phyloP scores from a whole-genome alignment of 1,140 invertebrate genomes.

The Delia radicum region DNA sequence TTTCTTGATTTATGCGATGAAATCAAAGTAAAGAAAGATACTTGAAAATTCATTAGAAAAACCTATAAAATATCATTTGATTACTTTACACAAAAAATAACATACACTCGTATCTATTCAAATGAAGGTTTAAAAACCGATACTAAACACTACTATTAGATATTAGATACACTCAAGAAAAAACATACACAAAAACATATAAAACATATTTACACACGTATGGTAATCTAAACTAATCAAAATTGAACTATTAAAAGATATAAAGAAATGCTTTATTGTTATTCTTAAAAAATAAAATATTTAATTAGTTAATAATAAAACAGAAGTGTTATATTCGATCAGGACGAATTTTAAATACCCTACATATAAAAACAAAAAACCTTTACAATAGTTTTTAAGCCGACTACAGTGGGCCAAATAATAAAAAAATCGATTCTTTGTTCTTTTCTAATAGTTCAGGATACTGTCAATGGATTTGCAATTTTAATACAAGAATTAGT shows the following conservation, averaged over 20 bases:
- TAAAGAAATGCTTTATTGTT: slow-evolving; percentile 13
- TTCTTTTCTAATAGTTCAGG: too few relatives aligned
- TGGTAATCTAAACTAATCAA: slow-evolving; percentile 5
- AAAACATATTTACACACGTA: too few relatives aligned
- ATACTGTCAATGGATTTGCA: too few relatives aligned
- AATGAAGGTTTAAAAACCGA: not conserved
- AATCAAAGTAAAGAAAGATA: not conserved
- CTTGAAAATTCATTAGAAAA: not conserved
- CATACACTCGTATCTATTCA: not conserved
- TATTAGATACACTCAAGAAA: not conserved
- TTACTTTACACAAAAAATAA: not conserved
- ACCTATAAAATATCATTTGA: not conserved
- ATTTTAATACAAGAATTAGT: too few relatives aligned
- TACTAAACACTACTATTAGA: not conserved
- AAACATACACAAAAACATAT: not conserved
- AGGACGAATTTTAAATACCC: not conserved
- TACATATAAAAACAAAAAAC: too few relatives aligned
- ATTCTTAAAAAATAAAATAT: not conserved
- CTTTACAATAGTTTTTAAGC: too few relatives aligned
- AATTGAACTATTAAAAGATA: not conserved
- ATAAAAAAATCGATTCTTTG: too few relatives aligned
- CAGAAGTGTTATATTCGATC: not conserved
- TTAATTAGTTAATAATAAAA: not conserved
- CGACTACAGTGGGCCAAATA: too few relatives aligned
- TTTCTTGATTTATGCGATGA: not conserved